phyloP scores from a whole-genome alignment of 92 coral and sea anemone species.

The Zoanthus solanderi region DNA sequence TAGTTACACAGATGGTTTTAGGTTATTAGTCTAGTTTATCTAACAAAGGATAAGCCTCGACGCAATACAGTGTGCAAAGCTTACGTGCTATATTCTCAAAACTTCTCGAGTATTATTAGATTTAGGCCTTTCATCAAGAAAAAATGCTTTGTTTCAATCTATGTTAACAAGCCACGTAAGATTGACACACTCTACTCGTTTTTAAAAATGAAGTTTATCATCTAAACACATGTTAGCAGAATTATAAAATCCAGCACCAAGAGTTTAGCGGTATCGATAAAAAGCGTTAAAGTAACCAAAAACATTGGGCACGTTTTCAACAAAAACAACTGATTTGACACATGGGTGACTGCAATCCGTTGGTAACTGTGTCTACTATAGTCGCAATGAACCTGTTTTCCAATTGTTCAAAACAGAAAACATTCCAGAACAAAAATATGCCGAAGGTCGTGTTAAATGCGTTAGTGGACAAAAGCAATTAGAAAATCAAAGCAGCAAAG shows the following conservation, averaged over 20 bases:
- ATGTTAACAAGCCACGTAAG: background rate
- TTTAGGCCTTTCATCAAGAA: background rate
- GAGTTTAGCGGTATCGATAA: background rate
- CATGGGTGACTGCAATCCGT: background rate
- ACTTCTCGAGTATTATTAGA: too few species aligned
- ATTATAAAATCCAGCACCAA: background rate
- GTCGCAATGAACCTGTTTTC: background rate
- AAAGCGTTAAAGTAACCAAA: background rate
- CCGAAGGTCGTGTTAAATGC: background rate
- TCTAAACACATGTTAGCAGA: background rate
- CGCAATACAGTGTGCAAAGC: too few species aligned
- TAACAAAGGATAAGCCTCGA: too few species aligned
- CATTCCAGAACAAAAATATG: background rate
- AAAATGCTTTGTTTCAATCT: background rate
- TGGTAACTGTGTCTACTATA: background rate
- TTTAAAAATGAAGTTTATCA: background rate
- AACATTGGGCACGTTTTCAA: background rate
- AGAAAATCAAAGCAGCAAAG: background rate
- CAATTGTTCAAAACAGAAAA: background rate
- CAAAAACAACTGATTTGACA: background rate
- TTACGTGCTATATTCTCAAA: too few species aligned
- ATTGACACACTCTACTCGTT: background rate
- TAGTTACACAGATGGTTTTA: too few species aligned
- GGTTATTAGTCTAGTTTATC: too few species aligned
- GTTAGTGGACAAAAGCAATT: slow-evolving; percentile 14